Evolutionary conservation across 1,140 invertebrate genomes (phyloP).

Genomic region (Monochamus saltuarius): DNA sequence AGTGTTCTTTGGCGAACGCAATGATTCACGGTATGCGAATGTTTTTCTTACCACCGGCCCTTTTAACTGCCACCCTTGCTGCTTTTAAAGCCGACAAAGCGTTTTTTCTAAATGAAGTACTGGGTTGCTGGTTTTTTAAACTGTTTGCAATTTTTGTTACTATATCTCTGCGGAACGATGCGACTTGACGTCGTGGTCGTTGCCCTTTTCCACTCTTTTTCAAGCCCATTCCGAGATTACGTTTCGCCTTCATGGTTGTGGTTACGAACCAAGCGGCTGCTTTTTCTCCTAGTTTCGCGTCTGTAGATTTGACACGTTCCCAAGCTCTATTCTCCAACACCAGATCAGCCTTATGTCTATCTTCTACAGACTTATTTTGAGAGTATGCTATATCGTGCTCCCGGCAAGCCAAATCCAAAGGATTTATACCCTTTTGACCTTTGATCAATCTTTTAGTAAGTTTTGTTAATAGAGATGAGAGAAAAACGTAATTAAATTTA

Average conservation of each 20-base stretch:
- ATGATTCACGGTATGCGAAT: background rate
- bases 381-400: no score
- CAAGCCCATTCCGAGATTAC: slow-evolving; percentile 41
- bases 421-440: no score
- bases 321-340: slow-evolving; percentile 47
- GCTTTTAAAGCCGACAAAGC: background rate
- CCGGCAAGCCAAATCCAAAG: no score
- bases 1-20: background rate
- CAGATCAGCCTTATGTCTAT: slow-evolving; percentile 49
- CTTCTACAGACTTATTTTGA: background rate
- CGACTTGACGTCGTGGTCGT: slow-evolving; percentile 15
- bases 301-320: slow-evolving; percentile 45
- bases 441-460: no score
- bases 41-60: background rate
- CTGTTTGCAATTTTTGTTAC: background rate
- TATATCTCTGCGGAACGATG: slow-evolving; percentile 11
- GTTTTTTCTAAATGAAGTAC: background rate
- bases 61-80: background rate
- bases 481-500: no score
- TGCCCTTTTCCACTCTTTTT: slow-evolving; percentile 18
- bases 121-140: background rate
- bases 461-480: no score
- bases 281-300: slow-evolving; percentile 44
- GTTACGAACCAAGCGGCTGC: slow-evolving; percentile 40
- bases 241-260: slow-evolving; percentile 46